phyloP scores from a whole-genome alignment of 37 sponge, comb jelly and placozoan genomes.

The Agelas oroides region DNA sequence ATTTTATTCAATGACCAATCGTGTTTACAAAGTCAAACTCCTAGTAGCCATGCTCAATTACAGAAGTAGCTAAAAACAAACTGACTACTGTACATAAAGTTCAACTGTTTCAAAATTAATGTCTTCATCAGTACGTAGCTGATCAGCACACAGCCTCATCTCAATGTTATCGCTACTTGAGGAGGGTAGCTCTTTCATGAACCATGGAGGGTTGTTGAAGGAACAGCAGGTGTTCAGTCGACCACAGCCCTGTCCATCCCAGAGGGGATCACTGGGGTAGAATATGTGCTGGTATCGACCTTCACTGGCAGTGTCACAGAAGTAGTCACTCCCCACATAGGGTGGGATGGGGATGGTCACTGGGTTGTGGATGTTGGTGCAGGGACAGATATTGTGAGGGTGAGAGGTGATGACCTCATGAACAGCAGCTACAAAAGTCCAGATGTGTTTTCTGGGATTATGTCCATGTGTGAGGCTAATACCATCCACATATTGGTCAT shows the following conservation, averaged over 20 bases:
- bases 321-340: constrained; percentile 16
- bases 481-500: constrained; percentile 31
- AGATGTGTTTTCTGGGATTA: constrained; percentile 39
- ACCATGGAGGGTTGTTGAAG: constrained; percentile 29
- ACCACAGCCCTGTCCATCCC: constrained; percentile 47
- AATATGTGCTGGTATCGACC: background rate
- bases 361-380: constrained; percentile 6
- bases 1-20: too few relatives aligned
- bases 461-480: constrained; percentile 34
- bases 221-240: constrained; percentile 38
- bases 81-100: background rate
- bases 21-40: too few relatives aligned
- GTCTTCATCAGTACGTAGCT: background rate
- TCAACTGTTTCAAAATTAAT: background rate
- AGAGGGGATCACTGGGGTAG: constrained; percentile 34
- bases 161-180: constrained; percentile 29
- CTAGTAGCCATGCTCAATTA: too few relatives aligned
- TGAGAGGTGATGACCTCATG: background rate
- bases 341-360: background rate
- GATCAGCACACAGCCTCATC: constrained; percentile 32
- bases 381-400: constrained; percentile 8
- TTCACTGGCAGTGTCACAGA: constrained; percentile 31
- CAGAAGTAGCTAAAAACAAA: too few relatives aligned
- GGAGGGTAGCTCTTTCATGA: constrained; percentile 18
- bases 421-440: constrained; percentile 42